A percentile compares a stretch with the other conserved stretches of the same genome.
phyloP scores from a whole-genome alignment of 2,113 vertebrate species.

The Marmota monax region DNA sequence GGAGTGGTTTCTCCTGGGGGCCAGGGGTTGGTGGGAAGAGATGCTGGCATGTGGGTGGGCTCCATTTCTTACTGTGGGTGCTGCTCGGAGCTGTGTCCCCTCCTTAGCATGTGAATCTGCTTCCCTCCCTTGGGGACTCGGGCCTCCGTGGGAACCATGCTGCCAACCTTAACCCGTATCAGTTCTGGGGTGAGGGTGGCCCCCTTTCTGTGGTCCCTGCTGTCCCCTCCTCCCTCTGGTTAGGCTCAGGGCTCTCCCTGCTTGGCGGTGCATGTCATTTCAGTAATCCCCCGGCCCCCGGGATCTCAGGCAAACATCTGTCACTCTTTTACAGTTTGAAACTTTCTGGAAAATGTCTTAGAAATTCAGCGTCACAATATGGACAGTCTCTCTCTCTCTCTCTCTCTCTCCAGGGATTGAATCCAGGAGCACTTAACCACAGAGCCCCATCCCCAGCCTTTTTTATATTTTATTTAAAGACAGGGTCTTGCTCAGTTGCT shows the following conservation, averaged over 20 bases:
- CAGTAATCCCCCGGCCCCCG: too few species aligned
- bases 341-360: conserved; percentile 1
- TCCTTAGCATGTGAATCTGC: too few species aligned
- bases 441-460: too few species aligned
- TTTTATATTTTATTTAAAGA: too few species aligned
- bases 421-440: too few species aligned
- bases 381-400: too few species aligned
- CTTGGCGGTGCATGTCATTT: not conserved
- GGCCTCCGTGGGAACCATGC: too few species aligned
- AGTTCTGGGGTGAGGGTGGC: not conserved
- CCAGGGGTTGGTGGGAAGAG: not conserved
- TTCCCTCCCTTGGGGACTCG: too few species aligned
- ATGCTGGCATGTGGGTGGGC: not conserved
- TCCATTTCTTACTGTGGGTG: not conserved
- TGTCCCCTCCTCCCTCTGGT: too few species aligned
- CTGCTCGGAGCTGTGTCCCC: rapidly evolving
- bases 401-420: too few species aligned
- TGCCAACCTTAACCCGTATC: not conserved
- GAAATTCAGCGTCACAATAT: not conserved
- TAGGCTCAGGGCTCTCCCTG: not conserved
- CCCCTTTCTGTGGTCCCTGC: too few species aligned
- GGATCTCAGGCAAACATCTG: not conserved
- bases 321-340: not conserved
- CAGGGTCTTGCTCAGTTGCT: too few species aligned
- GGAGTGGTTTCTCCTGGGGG: not conserved